Conservation (phyloP, 2,888 invertebrate species). For the Cataglyphis cursor region DNA sequence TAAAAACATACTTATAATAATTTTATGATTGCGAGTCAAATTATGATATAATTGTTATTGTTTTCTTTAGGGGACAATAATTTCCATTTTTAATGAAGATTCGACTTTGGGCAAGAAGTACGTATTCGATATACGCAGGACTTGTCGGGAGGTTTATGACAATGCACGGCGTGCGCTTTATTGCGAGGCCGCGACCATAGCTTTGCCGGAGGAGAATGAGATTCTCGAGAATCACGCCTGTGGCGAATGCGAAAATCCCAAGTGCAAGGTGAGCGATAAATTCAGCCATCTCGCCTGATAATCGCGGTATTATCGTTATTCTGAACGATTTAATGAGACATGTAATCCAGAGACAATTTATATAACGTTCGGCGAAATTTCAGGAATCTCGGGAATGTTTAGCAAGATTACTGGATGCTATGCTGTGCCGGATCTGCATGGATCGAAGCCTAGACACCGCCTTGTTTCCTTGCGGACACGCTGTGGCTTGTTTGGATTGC, state of each 20-base stretch:
- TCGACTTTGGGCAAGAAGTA: slow-evolving; percentile 95
- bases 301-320: slow-evolving; percentile 4
- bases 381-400: slow-evolving; percentile 88
- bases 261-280: slow-evolving; percentile 81
- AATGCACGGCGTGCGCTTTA: slow-evolving; percentile 93
- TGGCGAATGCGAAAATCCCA: slow-evolving; percentile 84
- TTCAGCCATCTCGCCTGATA: neutral
- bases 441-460: slow-evolving; percentile 93
- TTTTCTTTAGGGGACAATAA: slow-evolving; percentile 91
- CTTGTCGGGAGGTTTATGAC: slow-evolving; percentile 96
- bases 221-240: slow-evolving; percentile 82
- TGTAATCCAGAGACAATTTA: neutral
- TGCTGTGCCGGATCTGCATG: slow-evolving; percentile 96
- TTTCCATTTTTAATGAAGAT: slow-evolving; percentile 96
- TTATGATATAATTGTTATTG: neutral
- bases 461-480: slow-evolving; percentile 96
- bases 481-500: slow-evolving; percentile 93
- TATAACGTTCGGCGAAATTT: slow-evolving; percentile 40
- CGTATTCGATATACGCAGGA: slow-evolving; percentile 96
- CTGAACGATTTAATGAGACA: neutral
- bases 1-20: neutral
- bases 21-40: neutral
- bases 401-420: slow-evolving; percentile 89
- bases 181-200: slow-evolving; percentile 83
- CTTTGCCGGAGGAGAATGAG: slow-evolving; percentile 82